Conservation (phyloP, 2,888 invertebrate species). For the Rhamnusium bicolor region DNA sequence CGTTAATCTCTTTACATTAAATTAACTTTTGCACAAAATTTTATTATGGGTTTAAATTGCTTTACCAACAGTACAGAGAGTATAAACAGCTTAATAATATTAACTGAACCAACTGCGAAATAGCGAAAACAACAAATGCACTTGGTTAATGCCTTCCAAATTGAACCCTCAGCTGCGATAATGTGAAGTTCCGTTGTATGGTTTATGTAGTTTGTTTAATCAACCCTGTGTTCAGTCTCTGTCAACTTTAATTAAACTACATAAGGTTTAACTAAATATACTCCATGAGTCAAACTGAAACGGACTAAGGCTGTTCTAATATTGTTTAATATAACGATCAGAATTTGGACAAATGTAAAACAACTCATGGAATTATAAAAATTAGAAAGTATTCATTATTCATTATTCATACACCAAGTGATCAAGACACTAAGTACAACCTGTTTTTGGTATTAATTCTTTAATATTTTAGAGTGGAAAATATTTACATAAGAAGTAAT, state of each 20-base stretch:
- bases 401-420: too few species aligned
- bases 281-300: not conserved
- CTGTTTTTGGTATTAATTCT: too few species aligned
- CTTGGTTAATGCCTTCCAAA: not conserved
- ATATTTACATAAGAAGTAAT: too few species aligned
- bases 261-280: not conserved
- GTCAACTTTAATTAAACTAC: not conserved
- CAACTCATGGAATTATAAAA: too few species aligned
- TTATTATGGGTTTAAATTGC: not conserved
- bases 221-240: not conserved
- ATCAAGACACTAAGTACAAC: too few species aligned
- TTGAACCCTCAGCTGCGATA: not conserved
- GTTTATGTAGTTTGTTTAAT: not conserved
- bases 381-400: too few species aligned
- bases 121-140: not conserved
- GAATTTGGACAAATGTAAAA: too few species aligned
- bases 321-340: too few species aligned
- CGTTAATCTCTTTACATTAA: not conserved
- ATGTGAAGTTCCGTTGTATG: not conserved
- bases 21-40: not conserved
- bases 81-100: not conserved
- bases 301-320: not conserved
- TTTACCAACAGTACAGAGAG: not conserved
- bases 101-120: not conserved
- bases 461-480: too few species aligned